phyloP scores from a whole-genome alignment of 1,140 invertebrate genomes.

The Hyles euphorbiae region DNA sequence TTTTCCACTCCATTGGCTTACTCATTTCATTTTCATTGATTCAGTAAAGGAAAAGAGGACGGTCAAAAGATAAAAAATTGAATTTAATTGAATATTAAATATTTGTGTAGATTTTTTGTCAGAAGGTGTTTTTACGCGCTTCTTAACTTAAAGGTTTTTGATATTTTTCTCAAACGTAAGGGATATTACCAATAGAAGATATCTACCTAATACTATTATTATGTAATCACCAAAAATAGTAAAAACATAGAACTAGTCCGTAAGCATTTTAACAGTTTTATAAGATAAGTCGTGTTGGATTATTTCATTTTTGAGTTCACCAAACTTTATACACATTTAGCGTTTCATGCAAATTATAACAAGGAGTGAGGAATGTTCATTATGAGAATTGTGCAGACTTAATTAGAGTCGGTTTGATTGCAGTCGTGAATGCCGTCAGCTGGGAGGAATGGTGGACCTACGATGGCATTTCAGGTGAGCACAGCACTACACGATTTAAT shows the following conservation, averaged over 20 bases:
- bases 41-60: slow-evolving; percentile 26
- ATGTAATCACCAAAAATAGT: no score
- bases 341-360: slow-evolving; percentile 11
- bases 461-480: slow-evolving; percentile 93
- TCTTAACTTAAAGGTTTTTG: no score
- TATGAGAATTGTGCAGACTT: slow-evolving; percentile 53
- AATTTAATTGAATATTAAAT: not conserved
- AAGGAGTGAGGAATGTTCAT: slow-evolving; percentile 24
- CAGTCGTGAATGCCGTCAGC: slow-evolving; percentile 79
- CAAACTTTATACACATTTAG: not conserved
- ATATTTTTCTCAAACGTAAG: no score
- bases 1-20: slow-evolving; percentile 42
- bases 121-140: no score
- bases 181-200: no score
- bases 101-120: not conserved
- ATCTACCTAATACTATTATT: no score
- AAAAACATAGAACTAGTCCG: not conserved
- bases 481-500: not conserved
- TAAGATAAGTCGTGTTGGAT: not conserved
- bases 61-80: no score
- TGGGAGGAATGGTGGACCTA: slow-evolving; percentile 98
- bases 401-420: slow-evolving; percentile 68
- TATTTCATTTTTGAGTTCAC: slow-evolving; percentile 3
- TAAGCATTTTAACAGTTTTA: not conserved
- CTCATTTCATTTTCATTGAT: slow-evolving; percentile 46